Base-by-base conservation (phyloP, 2,888 invertebrate species). In the Terebella lapidaria region DNA sequence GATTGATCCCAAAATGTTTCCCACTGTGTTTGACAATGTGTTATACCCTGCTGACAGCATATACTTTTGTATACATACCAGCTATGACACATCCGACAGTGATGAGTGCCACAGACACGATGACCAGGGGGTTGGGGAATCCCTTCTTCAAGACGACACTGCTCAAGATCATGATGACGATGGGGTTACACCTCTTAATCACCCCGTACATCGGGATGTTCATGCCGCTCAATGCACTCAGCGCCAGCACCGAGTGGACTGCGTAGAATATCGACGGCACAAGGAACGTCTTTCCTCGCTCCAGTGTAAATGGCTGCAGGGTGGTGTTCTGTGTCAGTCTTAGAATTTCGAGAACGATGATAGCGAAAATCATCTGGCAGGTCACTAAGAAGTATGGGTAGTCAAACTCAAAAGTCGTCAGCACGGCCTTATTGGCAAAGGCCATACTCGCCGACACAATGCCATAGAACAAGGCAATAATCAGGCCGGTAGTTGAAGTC, bases 131-230 rank as follows among this genome's bases (percentile, higher is more conserved):
- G 2, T 71, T 70, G 3, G 82, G 81, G 24, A 66, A 60, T 2
- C 71, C 72, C 64, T 81, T 81, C 47, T 75, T 72, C 10, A 83
- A 71, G 10, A 83, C 67, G 4, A 78, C 30, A 2, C 75, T 70
- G 3, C 80, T 74, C 35, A 83, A 66, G 22, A 81, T 42, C 59
- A 83, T 69, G 30, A 80, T 82, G 2, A 80, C 77, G 1, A 82
- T 64, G 1, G 82, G 83, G 2, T 77, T 78, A 67, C 80, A 83
- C 55, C 84, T 74, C 70, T 84, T 84, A 27, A 84, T 67, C 2
- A 83, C 81, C 1, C 83, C 83, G 69, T 84, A 84, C 77, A 84
- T 81, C 1, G 84, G 84, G 66, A 84, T 80, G 61, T 83, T 84
- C 79, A 84, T 83, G 55, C 83, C 83, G 63, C 81, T 79, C 27